Evolutionary conservation across 2,888 invertebrate species (phyloP).

Genomic region (Crioceris asparagi): DNA sequence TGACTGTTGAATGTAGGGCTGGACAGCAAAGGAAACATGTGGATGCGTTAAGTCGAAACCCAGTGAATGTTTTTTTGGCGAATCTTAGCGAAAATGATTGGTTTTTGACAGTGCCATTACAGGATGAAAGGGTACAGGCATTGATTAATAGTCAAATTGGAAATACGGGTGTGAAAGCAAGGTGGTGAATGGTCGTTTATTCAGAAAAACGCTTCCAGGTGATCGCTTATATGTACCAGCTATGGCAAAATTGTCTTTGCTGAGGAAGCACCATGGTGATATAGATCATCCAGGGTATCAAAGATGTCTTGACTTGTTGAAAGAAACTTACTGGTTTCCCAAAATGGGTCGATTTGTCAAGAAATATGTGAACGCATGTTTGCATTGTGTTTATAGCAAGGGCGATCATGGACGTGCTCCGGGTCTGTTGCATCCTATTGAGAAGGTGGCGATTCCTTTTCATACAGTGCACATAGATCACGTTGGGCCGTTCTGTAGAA

Average conservation of each 20-base stretch:
- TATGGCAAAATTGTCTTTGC: slow-evolving; percentile 21
- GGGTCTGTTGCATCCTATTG: slow-evolving; percentile 8
- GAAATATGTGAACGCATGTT: slow-evolving; percentile 6
- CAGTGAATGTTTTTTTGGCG: neutral
- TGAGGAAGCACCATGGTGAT: slow-evolving; percentile 4
- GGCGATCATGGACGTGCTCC: slow-evolving; percentile 4
- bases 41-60: slow-evolving; percentile 12
- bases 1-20: slow-evolving; percentile 6
- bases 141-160: neutral
- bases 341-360: slow-evolving; percentile 10
- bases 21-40: slow-evolving; percentile 8
- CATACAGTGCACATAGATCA: too few relatives aligned
- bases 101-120: neutral
- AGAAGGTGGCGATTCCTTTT: too few relatives aligned
- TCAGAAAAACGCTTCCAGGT: neutral
- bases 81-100: neutral
- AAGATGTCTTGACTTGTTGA: slow-evolving; percentile 2
- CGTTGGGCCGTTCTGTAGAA: neutral
- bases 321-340: slow-evolving; percentile 14
- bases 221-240: slow-evolving; percentile 25
- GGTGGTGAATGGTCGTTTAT: neutral
- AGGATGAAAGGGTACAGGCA: too few relatives aligned
- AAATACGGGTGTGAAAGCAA: neutral
- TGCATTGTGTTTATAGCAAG: slow-evolving; percentile 8
- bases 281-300: slow-evolving; percentile 5